A percentile compares a stretch with the other conserved stretches of the same genome.
Conservation (phyloP, 2,888 invertebrate genomes). For the Euzetes globulus region DNA sequence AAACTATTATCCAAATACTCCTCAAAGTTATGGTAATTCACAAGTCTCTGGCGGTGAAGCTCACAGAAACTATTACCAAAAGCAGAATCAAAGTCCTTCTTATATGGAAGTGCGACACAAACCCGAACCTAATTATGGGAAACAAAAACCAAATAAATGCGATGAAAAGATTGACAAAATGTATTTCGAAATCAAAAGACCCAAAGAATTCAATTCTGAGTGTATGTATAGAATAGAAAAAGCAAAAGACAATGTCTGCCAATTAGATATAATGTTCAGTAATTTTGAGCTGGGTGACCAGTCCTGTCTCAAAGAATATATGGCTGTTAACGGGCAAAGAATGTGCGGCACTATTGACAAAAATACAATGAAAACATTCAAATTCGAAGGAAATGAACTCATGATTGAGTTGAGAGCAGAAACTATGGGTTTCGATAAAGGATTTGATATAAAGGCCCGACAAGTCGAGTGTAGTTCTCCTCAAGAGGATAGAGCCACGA, state of each 20-base stretch:
- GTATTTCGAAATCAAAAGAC: constrained; percentile 25
- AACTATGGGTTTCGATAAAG: not conserved
- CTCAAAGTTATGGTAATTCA: no score
- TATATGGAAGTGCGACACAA: not conserved
- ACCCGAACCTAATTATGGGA: not conserved
- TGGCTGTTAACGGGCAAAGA: constrained; percentile 39
- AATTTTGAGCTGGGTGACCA: constrained; percentile 38
- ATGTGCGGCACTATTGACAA: constrained; percentile 38
- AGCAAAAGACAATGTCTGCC: constrained; percentile 39
- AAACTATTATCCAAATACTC: no score
- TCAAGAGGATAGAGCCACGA: not conserved
- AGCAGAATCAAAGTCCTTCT: not conserved
- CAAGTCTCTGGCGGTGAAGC: no score
- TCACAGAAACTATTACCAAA: not conserved
- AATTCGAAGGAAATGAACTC: constrained; percentile 29
- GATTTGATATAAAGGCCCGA: constrained; percentile 33
- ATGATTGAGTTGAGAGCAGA: not conserved
- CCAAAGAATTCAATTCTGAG: not conserved
- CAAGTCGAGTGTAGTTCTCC: constrained; percentile 36
- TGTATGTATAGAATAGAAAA: constrained; percentile 35
- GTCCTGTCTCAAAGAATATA: constrained; percentile 38
- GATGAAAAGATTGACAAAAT: constrained; percentile 5
- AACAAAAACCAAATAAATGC: not conserved
- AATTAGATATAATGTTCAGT: constrained; percentile 40
- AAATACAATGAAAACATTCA: constrained; percentile 34